These are phyloP conservation scores for Rhinolophus sinicus DNA, from an alignment of 2,113 vertebrate genomes.

Conservation along the genomic window DNA sequence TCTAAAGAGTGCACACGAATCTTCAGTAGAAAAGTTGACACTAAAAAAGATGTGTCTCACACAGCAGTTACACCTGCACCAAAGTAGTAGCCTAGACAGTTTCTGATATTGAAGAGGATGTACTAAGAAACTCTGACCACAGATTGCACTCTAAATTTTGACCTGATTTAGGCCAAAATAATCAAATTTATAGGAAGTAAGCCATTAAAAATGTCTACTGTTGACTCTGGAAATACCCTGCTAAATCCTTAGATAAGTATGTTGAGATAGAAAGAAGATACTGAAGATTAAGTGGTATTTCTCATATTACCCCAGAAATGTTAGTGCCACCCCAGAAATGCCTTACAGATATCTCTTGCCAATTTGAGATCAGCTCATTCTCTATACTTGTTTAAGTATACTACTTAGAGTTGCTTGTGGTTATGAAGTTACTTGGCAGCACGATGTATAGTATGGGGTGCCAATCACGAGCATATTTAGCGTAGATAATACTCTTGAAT, in stretches of 20 bases:
- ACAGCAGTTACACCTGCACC: not conserved
- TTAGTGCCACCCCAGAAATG: not conserved
- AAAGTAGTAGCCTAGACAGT: not conserved
- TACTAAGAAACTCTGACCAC: not conserved
- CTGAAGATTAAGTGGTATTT: not conserved
- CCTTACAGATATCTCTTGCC: not conserved
- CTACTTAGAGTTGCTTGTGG: not conserved
- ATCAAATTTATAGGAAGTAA: not conserved
- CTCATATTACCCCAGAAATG: not conserved
- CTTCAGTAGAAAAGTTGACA: not conserved
- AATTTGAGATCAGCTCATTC: not conserved
- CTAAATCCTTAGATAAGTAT: not conserved
- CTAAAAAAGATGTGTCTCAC: not conserved
- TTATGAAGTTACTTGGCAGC: not conserved
- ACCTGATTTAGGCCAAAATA: not conserved
- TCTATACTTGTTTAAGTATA: not conserved
- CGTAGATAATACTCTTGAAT: not conserved
- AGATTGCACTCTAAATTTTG: not conserved
- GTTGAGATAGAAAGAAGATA: not conserved
- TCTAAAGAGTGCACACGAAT: not conserved
- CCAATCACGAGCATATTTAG: not conserved
- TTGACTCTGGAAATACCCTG: not conserved
- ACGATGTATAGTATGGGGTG: not conserved
- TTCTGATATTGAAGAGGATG: not conserved
- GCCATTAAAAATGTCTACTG: not conserved